Base-by-base conservation (phyloP, 2,888 invertebrate species). In the Mallateleia sp. region DNA sequence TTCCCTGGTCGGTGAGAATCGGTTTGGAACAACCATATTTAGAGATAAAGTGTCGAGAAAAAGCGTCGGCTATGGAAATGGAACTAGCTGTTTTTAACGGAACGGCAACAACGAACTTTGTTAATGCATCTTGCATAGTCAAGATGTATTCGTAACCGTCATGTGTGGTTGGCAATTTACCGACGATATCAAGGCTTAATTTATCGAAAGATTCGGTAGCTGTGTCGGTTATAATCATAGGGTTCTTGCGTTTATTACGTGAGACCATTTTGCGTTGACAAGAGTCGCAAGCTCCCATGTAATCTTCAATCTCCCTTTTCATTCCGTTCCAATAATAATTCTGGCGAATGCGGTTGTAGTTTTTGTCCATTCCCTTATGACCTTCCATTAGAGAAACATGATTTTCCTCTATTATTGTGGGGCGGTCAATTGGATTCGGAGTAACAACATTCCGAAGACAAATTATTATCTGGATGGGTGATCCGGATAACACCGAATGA, bases 321-420 rank as follows among this genome's bases (percentile, higher is more conserved):
- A 58, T 24, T 14, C 54, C 54, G 2, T 54, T 20, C 54, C 54
- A 54, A n/a, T n/a, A n/a, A n/a, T n/a, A n/a, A n/a, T n/a, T n/a
- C n/a, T n/a, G n/a, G n/a, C n/a, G n/a, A n/a, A n/a, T n/a, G n/a
- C n/a, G n/a, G n/a, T n/a, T n/a, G n/a, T n/a, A n/a, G n/a, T n/a
- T n/a, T n/a, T n/a, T n/a, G n/a, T n/a, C n/a, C n/a, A n/a, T n/a
- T n/a, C n/a, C n/a, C n/a, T n/a, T n/a, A n/a, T n/a, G n/a, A n/a
- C n/a, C n/a, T n/a, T n/a, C n/a, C n/a, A n/a, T n/a, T n/a, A n/a
- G n/a, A n/a, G n/a, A n/a, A n/a, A n/a, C n/a, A n/a, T n/a, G n/a
- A n/a, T n/a, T n/a, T n/a, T n/a, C n/a, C n/a, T n/a, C n/a, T n/a
- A n/a, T n/a, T n/a, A n/a, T n/a, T n/a, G n/a, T n/a, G n/a, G n/a